Percentiles rank a stretch among this genome's conserved stretches.
Conservation (phyloP, 2,888 invertebrate genomes). For the Lagria hirta region DNA sequence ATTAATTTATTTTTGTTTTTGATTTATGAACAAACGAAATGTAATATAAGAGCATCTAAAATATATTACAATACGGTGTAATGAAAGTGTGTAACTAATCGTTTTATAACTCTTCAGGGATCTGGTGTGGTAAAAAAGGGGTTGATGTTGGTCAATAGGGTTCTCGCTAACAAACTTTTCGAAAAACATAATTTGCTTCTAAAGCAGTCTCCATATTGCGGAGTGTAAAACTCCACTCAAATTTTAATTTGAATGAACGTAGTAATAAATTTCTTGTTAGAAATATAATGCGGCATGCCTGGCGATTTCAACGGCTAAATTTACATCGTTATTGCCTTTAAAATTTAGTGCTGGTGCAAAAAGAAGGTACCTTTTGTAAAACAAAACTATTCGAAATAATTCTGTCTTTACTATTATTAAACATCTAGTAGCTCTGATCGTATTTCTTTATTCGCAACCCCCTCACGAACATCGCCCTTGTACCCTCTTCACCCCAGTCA, state of each 20-base stretch:
- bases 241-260: constrained; percentile 53
- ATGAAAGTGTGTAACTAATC: too few relatives aligned
- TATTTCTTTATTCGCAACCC: constrained; percentile 44
- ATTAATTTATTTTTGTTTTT: too few relatives aligned
- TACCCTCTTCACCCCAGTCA: constrained; percentile 40
- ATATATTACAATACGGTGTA: too few relatives aligned
- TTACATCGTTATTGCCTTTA: constrained; percentile 54
- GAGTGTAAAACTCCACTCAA: constrained; percentile 49
- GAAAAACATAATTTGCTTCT: constrained; percentile 42
- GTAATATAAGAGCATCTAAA: too few relatives aligned
- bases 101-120: constrained; percentile 15
- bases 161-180: constrained; percentile 45
- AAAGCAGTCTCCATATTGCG: constrained; percentile 40
- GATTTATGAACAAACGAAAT: too few relatives aligned
- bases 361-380: too few relatives aligned
- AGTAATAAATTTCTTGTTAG: constrained; percentile 48
- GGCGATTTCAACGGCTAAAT: constrained; percentile 52
- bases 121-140: constrained; percentile 26
- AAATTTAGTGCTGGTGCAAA: constrained; percentile 48
- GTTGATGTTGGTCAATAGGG: constrained; percentile 40
- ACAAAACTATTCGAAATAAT: too few relatives aligned
- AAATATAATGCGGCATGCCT: constrained; percentile 51
- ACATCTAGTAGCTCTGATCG: constrained; percentile 40
- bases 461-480: constrained; percentile 33
- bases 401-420: too few relatives aligned